Conservation (phyloP, 2,888 invertebrate species). For the Prosopocoilus inquinatus region DNA sequence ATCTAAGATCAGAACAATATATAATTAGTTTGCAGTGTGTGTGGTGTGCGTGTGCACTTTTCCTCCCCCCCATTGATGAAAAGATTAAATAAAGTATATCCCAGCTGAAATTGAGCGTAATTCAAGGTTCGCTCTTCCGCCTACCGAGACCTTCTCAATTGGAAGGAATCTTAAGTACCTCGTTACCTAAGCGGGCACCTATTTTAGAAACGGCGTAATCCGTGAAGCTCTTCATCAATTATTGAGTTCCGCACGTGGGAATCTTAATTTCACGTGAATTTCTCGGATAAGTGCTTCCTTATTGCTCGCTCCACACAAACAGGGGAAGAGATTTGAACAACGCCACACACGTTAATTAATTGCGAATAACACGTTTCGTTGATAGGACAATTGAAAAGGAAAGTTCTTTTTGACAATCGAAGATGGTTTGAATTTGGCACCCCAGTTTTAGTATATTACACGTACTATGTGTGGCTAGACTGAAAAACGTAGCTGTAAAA, state of each 20-base stretch:
- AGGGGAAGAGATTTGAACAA: too few species aligned
- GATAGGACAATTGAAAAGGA: too few species aligned
- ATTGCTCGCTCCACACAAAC: too few species aligned
- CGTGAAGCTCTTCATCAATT: not conserved
- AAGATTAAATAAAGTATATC: constrained; percentile 26
- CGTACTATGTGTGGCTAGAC: too few species aligned
- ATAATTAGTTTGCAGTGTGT: constrained; percentile 27
- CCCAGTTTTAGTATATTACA: too few species aligned
- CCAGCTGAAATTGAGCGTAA: constrained; percentile 17
- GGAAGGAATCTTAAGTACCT: constrained; percentile 10
- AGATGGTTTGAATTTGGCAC: too few species aligned
- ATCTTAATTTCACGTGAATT: not conserved
- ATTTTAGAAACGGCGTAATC: constrained; percentile 1
- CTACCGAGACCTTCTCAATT: constrained; percentile 5
- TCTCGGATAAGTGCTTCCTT: too few species aligned
- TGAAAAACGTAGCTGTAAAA: too few species aligned
- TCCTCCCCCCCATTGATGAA: constrained; percentile 19
- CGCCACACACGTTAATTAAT: too few species aligned
- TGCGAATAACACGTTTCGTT: too few species aligned
- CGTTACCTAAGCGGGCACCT: not conserved
- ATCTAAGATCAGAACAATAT: constrained; percentile 19
- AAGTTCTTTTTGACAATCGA: too few species aligned
- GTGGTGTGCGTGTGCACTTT: constrained; percentile 6
- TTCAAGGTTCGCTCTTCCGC: constrained; percentile 20
- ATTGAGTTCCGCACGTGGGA: not conserved